Base-by-base conservation (phyloP, 1,140 invertebrate genomes). In the Drosophila pseudoananassae region DNA sequence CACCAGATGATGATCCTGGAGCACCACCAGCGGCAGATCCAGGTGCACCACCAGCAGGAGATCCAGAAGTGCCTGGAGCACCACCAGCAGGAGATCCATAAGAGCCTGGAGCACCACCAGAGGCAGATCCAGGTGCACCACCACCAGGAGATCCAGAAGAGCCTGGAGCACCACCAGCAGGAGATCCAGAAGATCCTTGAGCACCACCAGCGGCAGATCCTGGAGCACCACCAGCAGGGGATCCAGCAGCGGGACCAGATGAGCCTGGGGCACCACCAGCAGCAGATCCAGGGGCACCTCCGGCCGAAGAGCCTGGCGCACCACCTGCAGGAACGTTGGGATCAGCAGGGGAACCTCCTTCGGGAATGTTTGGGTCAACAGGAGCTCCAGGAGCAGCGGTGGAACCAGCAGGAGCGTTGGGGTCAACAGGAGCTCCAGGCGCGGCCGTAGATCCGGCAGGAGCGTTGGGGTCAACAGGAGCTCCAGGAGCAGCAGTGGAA, bases 341-440 rank as follows among this genome's bases (percentile, higher is more conserved):
- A 14, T 45, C 40, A 10, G 10, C 59, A 23, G 58, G 47, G 23
- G 59, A 5, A 10, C 17, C 33, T 12, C 43, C 56, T 31, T 29
- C 49, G 0, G 60, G 69, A 5, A 14, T 20, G 0, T 47, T 63
- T 0, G 74, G 63, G 4, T 47, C 49, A 1, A 31, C 40, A n/a
- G 68, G 53, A 20, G 53, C 6, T 7, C 33, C 53, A 29, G 46
- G 23, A 29, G 27, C 45, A 8, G 43, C 49, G 6, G 53, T 68
- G 0, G 72, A 40, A 20, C 60, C 57, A 0, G 56, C 57, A 4
- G 76, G 58, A 3, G 50, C 40, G 2, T 51, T 47, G 4, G 74
- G 70, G 7, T 66, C 60, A 15, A 45, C 74, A 51, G 69, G 63
- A 23, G 53, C 43, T 5, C 63, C 65, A 3, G 20, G 20, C 0